A percentile compares a stretch with the other conserved stretches of the same genome.
Evolutionary conservation across 1,140 invertebrate genomes (phyloP).

Genomic region (Pollicipes pollicipes): DNA sequence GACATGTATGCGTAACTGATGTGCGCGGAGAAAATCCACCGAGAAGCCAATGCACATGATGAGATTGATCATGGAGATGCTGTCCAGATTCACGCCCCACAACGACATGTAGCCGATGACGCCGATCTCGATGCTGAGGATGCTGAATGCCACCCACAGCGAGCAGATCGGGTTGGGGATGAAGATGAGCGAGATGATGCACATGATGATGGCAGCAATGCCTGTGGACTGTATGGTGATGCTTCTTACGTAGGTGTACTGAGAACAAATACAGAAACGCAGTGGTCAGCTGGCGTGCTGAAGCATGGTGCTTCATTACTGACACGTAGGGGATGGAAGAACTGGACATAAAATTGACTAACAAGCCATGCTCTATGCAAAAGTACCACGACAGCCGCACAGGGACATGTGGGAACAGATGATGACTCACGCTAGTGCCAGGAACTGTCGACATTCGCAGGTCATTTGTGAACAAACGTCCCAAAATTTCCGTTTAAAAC

Average conservation of each 20-base stretch:
- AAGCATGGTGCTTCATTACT: too few relatives aligned
- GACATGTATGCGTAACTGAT: constrained; percentile 36
- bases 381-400: too few relatives aligned
- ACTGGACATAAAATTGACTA: too few relatives aligned
- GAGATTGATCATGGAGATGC: constrained; percentile 38
- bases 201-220: constrained; percentile 33
- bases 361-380: too few relatives aligned
- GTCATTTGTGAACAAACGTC: too few relatives aligned
- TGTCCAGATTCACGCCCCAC: constrained; percentile 33
- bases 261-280: constrained; percentile 21
- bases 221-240: constrained; percentile 34
- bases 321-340: too few relatives aligned
- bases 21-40: constrained; percentile 37
- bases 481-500: too few relatives aligned
- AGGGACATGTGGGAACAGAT: too few relatives aligned
- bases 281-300: not conserved
- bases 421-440: too few relatives aligned
- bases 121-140: constrained; percentile 34
- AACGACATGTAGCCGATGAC: constrained; percentile 35
- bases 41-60: constrained; percentile 40
- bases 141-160: constrained; percentile 31
- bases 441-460: too few relatives aligned
- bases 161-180: constrained; percentile 33
- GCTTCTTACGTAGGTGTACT: constrained; percentile 18
- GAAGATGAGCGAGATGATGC: constrained; percentile 33